Base-by-base conservation (phyloP, 35 echinoderm and acorn worm genomes). In the Anneissia japonica region DNA sequence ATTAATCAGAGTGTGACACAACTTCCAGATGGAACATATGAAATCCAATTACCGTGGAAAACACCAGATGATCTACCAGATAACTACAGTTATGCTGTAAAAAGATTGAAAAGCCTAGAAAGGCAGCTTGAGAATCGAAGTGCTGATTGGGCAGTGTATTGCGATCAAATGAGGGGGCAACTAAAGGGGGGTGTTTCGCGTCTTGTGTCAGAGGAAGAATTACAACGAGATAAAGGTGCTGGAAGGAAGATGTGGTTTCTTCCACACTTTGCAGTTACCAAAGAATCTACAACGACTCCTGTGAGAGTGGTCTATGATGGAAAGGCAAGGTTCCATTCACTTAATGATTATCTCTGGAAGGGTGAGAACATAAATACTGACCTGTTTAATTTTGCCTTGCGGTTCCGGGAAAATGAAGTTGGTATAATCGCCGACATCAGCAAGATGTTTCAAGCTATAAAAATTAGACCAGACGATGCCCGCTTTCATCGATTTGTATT, bases 241-340 rank as follows among this genome's bases (percentile, higher is more conserved):
- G 83, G 83, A 11, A 93, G 51, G 46, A 93, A 90, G 72, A 93
- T 93, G 88, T 93, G 92, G 92, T 90, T 93, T 74, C 76, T 90
- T 30, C 91, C 91, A 28, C 92, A 93, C 35, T 93, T 93, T 77
- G 88, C 92, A 34, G 87, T 90, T 10, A 83, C 32, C 73, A 93
- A 93, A 76, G 92, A 93, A 23, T 89, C 91, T 3, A 86, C 73
- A 38, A 86, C 92, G 0, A 93, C 92, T 4, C 83, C 92, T 6
- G 92, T 93, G 72, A 51, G 92, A 76, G 92, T 93, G 31, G 92
- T 90, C 36, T 93, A 90, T 72, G 88, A 93, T 46, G 88, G 26
- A 17, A 93, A 93, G 36, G 92, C 87, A 51, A 90, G 83, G 51
- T 93, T 76, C 87, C 92, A 93, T 34, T 93, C 87, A 74, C 83